Evolutionary conservation across 2,888 invertebrate genomes (phyloP).

Genomic region (Biston betularia): DNA sequence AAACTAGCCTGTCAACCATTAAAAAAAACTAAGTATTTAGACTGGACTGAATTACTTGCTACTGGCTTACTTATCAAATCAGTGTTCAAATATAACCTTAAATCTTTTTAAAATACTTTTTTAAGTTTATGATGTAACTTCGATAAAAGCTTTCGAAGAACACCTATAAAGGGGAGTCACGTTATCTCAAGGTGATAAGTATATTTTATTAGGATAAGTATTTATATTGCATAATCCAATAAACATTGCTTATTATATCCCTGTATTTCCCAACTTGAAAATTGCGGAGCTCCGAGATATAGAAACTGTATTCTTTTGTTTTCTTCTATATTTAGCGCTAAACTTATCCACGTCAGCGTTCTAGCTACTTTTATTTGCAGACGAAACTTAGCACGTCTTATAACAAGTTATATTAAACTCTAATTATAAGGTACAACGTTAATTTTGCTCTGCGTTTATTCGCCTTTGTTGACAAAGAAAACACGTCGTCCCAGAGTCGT

Average conservation of each 20-base stretch:
- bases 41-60: too few relatives aligned
- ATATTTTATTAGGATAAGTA: constrained; percentile 9
- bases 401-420: neutral
- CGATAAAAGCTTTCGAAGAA: constrained; percentile 14
- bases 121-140: constrained; percentile 12
- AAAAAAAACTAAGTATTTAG: too few relatives aligned
- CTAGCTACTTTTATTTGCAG: constrained; percentile 19
- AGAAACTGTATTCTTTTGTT: constrained; percentile 33
- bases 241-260: constrained; percentile 53
- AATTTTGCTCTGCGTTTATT: neutral
- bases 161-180: constrained; percentile 7
- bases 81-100: too few relatives aligned
- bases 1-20: too few relatives aligned
- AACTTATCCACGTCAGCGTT: constrained; percentile 19
- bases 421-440: neutral
- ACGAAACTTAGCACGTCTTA: constrained; percentile 1
- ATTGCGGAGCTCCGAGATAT: constrained; percentile 13
- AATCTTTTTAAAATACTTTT: neutral
- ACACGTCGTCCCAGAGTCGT: constrained; percentile 1
- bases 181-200: constrained; percentile 28
- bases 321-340: constrained; percentile 24
- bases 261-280: constrained; percentile 36
- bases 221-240: constrained; percentile 21
- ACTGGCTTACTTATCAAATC: too few relatives aligned
- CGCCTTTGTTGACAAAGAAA: constrained; percentile 18